Evolutionary conservation across 2,888 invertebrate species (phyloP).

Genomic region (Megamerina dolium): DNA sequence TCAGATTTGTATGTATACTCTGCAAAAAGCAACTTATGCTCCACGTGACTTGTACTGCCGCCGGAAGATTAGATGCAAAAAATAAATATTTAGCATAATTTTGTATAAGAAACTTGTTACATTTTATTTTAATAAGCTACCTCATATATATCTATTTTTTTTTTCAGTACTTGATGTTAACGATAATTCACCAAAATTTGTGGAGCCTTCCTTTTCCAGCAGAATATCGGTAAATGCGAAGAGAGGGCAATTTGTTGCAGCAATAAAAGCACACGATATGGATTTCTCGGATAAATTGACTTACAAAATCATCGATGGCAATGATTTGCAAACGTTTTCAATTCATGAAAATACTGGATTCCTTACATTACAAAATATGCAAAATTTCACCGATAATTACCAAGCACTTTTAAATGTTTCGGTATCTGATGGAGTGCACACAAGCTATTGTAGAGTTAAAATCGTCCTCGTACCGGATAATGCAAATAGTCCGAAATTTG

Average conservation of each 20-base stretch:
- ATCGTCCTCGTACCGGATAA: slow-evolving; percentile 75
- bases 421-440: slow-evolving; percentile 92
- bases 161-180: slow-evolving; percentile 75
- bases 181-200: slow-evolving; percentile 83
- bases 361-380: slow-evolving; percentile 67
- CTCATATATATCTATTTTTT: too few species aligned
- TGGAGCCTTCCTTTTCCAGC: slow-evolving; percentile 72
- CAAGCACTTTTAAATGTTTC: slow-evolving; percentile 79
- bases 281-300: slow-evolving; percentile 69
- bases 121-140: too few species aligned
- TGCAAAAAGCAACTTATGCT: too few species aligned
- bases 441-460: slow-evolving; percentile 76
- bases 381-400: slow-evolving; percentile 62
- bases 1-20: too few species aligned
- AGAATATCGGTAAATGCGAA: slow-evolving; percentile 73
- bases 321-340: slow-evolving; percentile 67
- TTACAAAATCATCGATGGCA: slow-evolving; percentile 79
- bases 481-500: slow-evolving; percentile 71
- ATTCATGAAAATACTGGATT: slow-evolving; percentile 58
- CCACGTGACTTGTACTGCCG: too few species aligned
- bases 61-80: too few species aligned
- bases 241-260: slow-evolving; percentile 81
- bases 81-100: too few species aligned
- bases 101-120: too few species aligned
- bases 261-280: slow-evolving; percentile 82